Base-by-base conservation (phyloP, 2,888 invertebrate species). In the Chymomyza procnemis region DNA sequence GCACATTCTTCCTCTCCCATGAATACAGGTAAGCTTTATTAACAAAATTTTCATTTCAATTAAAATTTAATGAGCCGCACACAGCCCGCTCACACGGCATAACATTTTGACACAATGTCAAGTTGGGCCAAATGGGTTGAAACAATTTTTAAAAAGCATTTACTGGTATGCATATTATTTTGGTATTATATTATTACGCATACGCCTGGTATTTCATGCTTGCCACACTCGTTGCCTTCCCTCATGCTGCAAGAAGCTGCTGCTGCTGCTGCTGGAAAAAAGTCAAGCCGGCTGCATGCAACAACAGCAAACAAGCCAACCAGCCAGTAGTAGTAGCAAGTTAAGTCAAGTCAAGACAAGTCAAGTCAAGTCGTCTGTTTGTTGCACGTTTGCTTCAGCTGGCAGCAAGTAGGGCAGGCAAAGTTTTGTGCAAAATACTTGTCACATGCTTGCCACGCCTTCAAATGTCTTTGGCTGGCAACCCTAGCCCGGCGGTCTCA, bases 1-100 rank as follows among this genome's bases (percentile, higher is more conserved):
- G 97, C 70, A 98, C 98, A 4, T 98, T 98, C 93, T 98, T 98
- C 92, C 93, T 97, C 74, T 96, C 97, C 5, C 98, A 98, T 90
- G 95, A 95, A 89, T 95, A 95, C 92, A 93, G 94, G 94, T 94
- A 91, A 91, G 89, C 12, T 21, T n/a, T 77, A 30, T 14, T 26
- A 55, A 26, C 12, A 3, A 4, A 9, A 18, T 52, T 26, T 16
- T 34, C 8, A 34, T 34, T 34, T 9, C 34, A 18, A 50, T 50
- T 50, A n/a, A 50, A 50, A 50, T 50, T 18, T 50, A 50, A 50
- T 19, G 34, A 50, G 16, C 50, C 34, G 12, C 12, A 41, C 34
- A 41, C 12, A 41, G n/a, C n/a, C n/a, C n/a, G n/a, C 12, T 12
- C 34, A 41, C 12, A 41, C 34, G 12, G 6, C 9, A 5, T 0